These are phyloP conservation scores for Enteromius viviparus DNA, from an alignment of 2,797 vertebrate species.

Conservation along the genomic window DNA sequence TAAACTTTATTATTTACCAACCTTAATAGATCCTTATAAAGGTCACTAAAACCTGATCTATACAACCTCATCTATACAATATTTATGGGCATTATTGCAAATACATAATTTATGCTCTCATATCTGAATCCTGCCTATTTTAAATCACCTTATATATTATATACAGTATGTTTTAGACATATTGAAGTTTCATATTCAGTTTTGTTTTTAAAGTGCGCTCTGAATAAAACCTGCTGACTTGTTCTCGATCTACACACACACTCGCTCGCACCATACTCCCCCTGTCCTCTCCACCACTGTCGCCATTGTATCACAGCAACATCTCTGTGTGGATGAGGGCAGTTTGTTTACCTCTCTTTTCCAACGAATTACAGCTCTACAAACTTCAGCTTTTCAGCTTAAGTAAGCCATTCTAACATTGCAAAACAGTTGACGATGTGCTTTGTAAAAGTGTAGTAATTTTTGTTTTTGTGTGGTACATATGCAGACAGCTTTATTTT, in stretches of 20 bases:
- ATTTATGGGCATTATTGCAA: not conserved
- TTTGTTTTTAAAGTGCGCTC: not conserved
- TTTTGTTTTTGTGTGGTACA: not conserved
- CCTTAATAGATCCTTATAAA: slow-evolving; percentile 3
- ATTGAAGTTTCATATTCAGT: not conserved
- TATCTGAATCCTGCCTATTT: not conserved
- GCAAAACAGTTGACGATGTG: not conserved
- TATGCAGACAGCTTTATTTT: no score
- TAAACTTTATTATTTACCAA: slow-evolving; percentile 20
- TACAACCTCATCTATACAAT: not conserved
- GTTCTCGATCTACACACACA: slow-evolving; percentile 7
- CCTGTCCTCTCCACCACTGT: not conserved
- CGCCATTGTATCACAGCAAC: not conserved
- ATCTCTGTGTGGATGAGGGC: not conserved
- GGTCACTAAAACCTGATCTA: not conserved
- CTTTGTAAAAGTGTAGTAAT: not conserved
- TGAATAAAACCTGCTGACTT: slow-evolving; percentile 51
- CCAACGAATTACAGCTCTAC: slow-evolving; percentile 7
- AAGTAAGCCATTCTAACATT: not conserved
- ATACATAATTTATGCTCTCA: not conserved
- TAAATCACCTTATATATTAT: not conserved
- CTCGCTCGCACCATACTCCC: not conserved
- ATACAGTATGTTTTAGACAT: not conserved
- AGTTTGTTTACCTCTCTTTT: slow-evolving; percentile 36
- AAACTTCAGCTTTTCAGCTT: slow-evolving; percentile 8